Evolutionary conservation across 2,113 vertebrate species (phyloP).

Genomic region (Hippolais icterina): DNA sequence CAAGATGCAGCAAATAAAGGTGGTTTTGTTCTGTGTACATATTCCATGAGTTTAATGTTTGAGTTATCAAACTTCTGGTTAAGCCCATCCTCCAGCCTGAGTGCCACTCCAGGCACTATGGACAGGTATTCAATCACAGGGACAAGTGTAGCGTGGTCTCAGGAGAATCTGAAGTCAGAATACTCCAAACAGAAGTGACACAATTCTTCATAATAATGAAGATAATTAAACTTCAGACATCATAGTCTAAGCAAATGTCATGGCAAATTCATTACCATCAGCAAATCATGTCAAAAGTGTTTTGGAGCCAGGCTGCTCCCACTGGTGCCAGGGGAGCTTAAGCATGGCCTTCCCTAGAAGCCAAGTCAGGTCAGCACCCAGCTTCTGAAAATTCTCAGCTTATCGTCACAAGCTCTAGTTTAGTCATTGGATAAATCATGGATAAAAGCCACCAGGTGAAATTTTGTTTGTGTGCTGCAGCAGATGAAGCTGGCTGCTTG

Average conservation of each 20-base stretch:
- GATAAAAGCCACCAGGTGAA: not conserved
- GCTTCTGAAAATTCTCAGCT: not conserved
- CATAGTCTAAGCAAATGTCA: not conserved
- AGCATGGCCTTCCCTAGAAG: not conserved
- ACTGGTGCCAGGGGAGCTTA: not conserved
- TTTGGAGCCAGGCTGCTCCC: not conserved
- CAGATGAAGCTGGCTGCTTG: not conserved
- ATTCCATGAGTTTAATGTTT: not conserved
- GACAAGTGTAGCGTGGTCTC: fast-evolving
- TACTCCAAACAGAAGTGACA: not conserved
- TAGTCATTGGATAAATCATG: not conserved
- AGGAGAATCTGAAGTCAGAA: not conserved
- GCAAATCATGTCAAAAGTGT: not conserved
- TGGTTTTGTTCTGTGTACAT: not conserved
- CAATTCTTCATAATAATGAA: not conserved
- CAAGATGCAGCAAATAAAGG: not conserved
- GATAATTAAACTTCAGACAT: not conserved
- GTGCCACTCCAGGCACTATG: not conserved
- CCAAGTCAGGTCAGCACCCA: not conserved
- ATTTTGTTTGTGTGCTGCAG: not conserved
- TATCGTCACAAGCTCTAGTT: fast-evolving
- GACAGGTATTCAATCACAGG: not conserved
- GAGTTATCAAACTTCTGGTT: not conserved
- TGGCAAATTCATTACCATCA: not conserved
- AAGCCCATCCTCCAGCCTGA: not conserved